Base-by-base conservation (phyloP, 1,140 invertebrate genomes). In the Oreohelix idahoensis region DNA sequence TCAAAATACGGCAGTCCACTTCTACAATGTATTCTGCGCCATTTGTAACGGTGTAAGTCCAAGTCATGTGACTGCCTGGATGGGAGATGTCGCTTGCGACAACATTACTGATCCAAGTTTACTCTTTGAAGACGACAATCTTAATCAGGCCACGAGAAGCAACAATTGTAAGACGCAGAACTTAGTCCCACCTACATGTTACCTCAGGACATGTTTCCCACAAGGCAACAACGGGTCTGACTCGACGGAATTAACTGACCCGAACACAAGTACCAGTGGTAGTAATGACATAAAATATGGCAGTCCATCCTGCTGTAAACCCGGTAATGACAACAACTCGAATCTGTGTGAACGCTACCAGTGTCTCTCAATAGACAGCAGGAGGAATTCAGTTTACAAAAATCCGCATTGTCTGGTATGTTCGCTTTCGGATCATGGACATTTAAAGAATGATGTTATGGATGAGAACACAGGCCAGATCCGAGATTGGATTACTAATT, bases 21-120 rank as follows among this genome's bases (percentile, higher is more conserved):
- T 79, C 39, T 66, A 79, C 58, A 79, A 79, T 32, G 58, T 79
- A n/a, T 79, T 79, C 36, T 79, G 77, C 26, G 77, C 77, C 32
- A 58, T 79, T 26, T 79, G 77, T 66, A 79, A 79, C 39, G 77
- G 77, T 4, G 26, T 79, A 4, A 38, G n/a, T 35, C 77, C 77
- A 39, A 29, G 26, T 26, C 29, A 66, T 17, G 53, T 79, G 32
- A 69, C 32, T 26, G n/a, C 26, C 35, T 79, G 77, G 77, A n/a
- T 66, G 32, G 32, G 36, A 49, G 26, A n/a, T 26, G 38, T 39
- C 71, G 39, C 15, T 8, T 74, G 42, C 29, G 20, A 23, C 10
- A 10, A 58, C 2, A 23, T 23, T 58, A 58, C 20, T 20, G 26
- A 58, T 20, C 15, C 23, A 58, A 17, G 23, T 74, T 39, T n/a